phyloP scores from a whole-genome alignment of 2,113 vertebrate species.

The Eudyptes chrysolophus region DNA sequence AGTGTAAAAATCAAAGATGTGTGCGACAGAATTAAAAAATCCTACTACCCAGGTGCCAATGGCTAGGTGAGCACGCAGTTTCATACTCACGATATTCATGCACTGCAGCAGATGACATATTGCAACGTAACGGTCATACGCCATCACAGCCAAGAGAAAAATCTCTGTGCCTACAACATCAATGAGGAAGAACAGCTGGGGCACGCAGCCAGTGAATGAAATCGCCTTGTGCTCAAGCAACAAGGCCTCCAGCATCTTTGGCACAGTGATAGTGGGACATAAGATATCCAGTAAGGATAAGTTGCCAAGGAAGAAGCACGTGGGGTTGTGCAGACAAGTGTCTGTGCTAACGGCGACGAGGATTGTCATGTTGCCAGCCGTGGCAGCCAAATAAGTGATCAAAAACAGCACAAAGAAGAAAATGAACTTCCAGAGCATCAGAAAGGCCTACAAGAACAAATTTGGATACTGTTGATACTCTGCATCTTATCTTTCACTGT shows the following conservation, averaged over 20 bases:
- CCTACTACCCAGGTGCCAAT: not conserved
- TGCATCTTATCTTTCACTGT: not conserved
- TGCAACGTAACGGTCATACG: constrained; percentile 27
- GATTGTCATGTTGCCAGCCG: constrained; percentile 42
- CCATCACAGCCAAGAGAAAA: constrained; percentile 65
- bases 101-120: constrained; percentile 58
- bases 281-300: constrained; percentile 56
- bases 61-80: constrained; percentile 18
- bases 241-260: constrained; percentile 48
- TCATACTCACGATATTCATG: not conserved
- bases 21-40: constrained; percentile 11
- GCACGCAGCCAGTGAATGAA: constrained; percentile 38
- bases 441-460: constrained; percentile 54
- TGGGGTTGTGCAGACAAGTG: constrained; percentile 35
- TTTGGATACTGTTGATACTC: not conserved
- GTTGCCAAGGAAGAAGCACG: constrained; percentile 64
- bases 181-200: constrained; percentile 47
- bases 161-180: constrained; percentile 35
- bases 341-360: not conserved
- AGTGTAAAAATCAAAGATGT: constrained; percentile 39
- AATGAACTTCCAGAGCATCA: not conserved
- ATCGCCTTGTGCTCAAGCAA: not conserved
- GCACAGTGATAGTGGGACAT: constrained; percentile 44
- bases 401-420: constrained; percentile 43
- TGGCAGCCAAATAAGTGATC: not conserved